These are phyloP conservation scores for Chalcosyrphus nemorum DNA, from an alignment of 2,888 invertebrate species.

Conservation along the genomic window DNA sequence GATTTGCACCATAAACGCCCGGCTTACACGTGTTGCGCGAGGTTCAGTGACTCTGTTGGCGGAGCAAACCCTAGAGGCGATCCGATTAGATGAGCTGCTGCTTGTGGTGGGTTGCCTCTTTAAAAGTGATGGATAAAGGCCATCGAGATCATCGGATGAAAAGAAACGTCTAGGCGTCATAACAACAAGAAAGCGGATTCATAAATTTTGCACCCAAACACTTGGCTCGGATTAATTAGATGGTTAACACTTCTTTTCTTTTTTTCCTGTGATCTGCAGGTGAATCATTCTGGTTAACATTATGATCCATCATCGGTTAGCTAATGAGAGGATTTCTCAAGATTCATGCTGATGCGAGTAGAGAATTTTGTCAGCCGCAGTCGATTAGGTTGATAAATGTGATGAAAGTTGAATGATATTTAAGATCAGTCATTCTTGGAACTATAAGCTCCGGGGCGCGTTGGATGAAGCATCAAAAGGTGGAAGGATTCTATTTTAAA, in stretches of 20 bases:
- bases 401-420: too few relatives aligned
- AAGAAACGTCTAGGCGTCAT: not conserved
- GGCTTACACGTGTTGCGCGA: constrained; percentile 47
- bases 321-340: not conserved
- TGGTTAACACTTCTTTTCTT: constrained; percentile 51
- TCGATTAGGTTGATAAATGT: too few relatives aligned
- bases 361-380: not conserved
- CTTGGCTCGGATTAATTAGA: constrained; percentile 32
- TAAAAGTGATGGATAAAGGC: constrained; percentile 34
- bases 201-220: constrained; percentile 25
- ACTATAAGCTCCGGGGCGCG: too few relatives aligned
- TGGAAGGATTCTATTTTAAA: too few relatives aligned
- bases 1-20: constrained; percentile 44
- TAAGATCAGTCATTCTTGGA: too few relatives aligned
- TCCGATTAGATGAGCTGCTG: constrained; percentile 34
- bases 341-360: not conserved
- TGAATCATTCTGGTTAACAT: constrained; percentile 40
- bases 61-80: constrained; percentile 34
- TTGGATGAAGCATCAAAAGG: too few relatives aligned
- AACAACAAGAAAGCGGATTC: constrained; percentile 5
- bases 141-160: constrained; percentile 26
- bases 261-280: constrained; percentile 4
- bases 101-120: not conserved
- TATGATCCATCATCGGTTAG: not conserved
- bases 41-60: constrained; percentile 50